These are phyloP conservation scores for Thera obeliscata DNA, from an alignment of 2,888 invertebrate species.

Conservation along the genomic window DNA sequence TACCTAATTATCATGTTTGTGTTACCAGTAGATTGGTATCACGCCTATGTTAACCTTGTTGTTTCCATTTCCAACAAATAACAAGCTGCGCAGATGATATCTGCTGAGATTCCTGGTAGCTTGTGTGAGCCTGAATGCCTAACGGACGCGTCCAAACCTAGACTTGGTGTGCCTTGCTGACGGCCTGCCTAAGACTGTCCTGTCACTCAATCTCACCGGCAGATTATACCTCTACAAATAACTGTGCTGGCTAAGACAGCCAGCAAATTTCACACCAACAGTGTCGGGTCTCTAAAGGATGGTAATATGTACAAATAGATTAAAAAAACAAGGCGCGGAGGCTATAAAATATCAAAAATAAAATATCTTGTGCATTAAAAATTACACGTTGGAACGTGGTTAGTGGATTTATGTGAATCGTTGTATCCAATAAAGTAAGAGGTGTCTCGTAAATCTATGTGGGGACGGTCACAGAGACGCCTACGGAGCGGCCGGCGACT, in stretches of 20 bases:
- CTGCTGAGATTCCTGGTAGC: slow-evolving; percentile 72
- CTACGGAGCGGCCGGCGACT: slow-evolving; percentile 65
- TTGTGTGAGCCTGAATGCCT: slow-evolving; percentile 73
- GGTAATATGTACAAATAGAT: slow-evolving; percentile 20
- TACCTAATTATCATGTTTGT: not conserved
- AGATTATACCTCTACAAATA: slow-evolving; percentile 68
- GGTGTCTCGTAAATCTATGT: slow-evolving; percentile 77
- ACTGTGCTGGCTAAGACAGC: slow-evolving; percentile 61
- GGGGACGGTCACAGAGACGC: slow-evolving; percentile 74
- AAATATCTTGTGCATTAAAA: slow-evolving; percentile 60
- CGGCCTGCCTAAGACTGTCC: slow-evolving; percentile 59
- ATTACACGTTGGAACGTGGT: slow-evolving; percentile 60
- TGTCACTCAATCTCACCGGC: slow-evolving; percentile 71
- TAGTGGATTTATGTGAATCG: slow-evolving; percentile 78
- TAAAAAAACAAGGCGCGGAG: slow-evolving; percentile 19
- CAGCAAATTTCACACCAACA: slow-evolving; percentile 58
- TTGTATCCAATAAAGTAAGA: slow-evolving; percentile 79
- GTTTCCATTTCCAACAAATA: slow-evolving; percentile 59
- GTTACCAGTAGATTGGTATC: slow-evolving; percentile 11
- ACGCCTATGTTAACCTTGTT: slow-evolving; percentile 34
- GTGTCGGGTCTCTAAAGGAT: slow-evolving; percentile 22
- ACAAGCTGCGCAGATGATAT: slow-evolving; percentile 69
- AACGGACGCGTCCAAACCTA: slow-evolving; percentile 68
- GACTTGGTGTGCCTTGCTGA: slow-evolving; percentile 58
- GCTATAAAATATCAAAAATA: slow-evolving; percentile 52